Evolutionary conservation across 2,113 vertebrate genomes (phyloP), one percentile per base, ranked within the genome.

Genomic region (Platysternon megacephalum): DNA sequence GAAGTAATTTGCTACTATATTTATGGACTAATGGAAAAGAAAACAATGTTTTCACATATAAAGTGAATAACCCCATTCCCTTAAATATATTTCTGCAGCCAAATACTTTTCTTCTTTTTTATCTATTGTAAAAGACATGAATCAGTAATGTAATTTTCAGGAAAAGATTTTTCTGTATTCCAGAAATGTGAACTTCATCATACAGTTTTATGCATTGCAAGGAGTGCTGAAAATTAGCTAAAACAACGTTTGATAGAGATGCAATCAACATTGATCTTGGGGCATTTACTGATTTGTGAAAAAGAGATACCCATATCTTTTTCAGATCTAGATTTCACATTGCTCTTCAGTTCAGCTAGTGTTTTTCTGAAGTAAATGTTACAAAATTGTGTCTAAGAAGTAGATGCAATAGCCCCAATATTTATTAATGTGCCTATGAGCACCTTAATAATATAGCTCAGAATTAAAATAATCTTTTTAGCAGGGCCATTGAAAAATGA

Each of bases 401-500:
- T 82, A 35, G 21, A 44, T 39, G 51, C 28, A 96, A 86, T 56
- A 90, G 55, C 44, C 93, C 94, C 52, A 56, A 84, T 95, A 97
- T 92, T 81, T 94, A 94, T 97, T 95, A n/a, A 80, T 95, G 97
- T 97, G 21, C 65, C 53, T 95, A 35, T 97, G 48, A 94, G 94
- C 92, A 92, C 88, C 55, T 94, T 95, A 92, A 91, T 83, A 84
- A 84, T 79, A 81, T 72, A 92, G 35, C 76, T 97, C 93, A 97
- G 92, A 96, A 97, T 97, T 87, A 95, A 96, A 97, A 93, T 79
- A 56, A 87, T 93, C 0, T 78, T 65, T 97, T 91, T 92, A 81
- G 82, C 52, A 96, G 97, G 95, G 94, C 93, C 87, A 86, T 88
- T 95, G 26, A 97, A 96, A 98, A 96, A 86, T 76, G 76, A 65